phyloP scores from a whole-genome alignment of 2,888 invertebrate genomes.

The Clistopyga incitator region DNA sequence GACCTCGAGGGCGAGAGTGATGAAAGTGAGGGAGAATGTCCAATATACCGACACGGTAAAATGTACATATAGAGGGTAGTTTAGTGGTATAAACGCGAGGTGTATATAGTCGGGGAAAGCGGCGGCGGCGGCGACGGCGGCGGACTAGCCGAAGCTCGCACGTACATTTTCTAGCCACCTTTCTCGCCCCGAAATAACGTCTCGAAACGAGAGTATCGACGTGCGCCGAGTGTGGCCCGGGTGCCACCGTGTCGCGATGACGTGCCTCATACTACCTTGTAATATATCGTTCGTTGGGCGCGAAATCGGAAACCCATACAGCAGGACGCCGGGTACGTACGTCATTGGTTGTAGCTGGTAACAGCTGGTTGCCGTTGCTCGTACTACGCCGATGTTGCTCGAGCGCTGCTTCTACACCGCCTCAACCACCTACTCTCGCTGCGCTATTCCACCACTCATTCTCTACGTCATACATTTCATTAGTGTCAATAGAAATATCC shows the following conservation, averaged over 20 bases:
- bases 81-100: not conserved
- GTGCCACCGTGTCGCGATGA: conserved; percentile 65
- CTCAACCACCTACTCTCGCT: conserved; percentile 28
- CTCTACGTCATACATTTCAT: not conserved
- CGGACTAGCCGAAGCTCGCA: conserved; percentile 15
- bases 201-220: conserved; percentile 63
- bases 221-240: conserved; percentile 56
- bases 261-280: conserved; percentile 61
- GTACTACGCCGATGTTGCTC: conserved; percentile 48
- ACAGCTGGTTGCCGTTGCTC: conserved; percentile 60
- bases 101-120: not conserved
- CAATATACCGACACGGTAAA: not conserved
- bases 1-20: too few relatives aligned
- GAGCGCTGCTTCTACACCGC: conserved; percentile 38
- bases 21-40: too few relatives aligned
- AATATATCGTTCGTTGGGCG: conserved; percentile 67
- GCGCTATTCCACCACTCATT: conserved; percentile 14
- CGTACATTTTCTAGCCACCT: conserved; percentile 50
- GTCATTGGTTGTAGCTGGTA: conserved; percentile 66
- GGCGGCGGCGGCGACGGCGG: not conserved
- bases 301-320: conserved; percentile 68
- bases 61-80: conserved; percentile 13
- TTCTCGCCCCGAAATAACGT: conserved; percentile 57
- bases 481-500: too few relatives aligned
- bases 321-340: conserved; percentile 59